Base-by-base conservation (phyloP, 2,888 invertebrate species). In the Sinelater perroti region DNA sequence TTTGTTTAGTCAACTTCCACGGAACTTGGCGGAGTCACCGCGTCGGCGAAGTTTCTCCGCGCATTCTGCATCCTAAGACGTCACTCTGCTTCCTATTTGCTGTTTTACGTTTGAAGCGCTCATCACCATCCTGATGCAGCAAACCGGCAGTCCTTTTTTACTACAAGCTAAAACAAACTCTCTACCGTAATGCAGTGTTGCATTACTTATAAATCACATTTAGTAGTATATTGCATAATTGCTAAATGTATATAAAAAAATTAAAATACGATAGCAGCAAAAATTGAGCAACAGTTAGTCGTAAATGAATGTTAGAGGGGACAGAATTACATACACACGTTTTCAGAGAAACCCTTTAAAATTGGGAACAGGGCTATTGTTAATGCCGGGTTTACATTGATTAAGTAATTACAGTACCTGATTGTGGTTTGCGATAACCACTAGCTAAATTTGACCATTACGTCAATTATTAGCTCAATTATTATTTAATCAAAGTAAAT, bases 1-100 rank as follows among this genome's bases (percentile, higher is more conserved):
- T 56, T 56, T 56, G 51, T 56, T 56, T 56, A 56, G 47, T 51
- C 26, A 51, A 51, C 50, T 51, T 51, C 30, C 38, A 13, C 24
- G n/a, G 28, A 56, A 45, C 38, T 51, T 17, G 6, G 35, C 28
- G 52, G 52, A 51, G 56, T 36, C 51, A 45, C 17, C 7, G 18
- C 26, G 56, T 51, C 51, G 51, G 51, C 40, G 40, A 51, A 56
- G 38, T 51, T 51, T 51, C n/a, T 18, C 26, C 16, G 47, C 49
- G 47, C 49, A 56, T 56, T 49, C 40, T 56, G 55, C 55, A 56
- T 56, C 49, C 33, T 21, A 38, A 46, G 46, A 51, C 38, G 45
- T 46, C 51, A 56, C 31, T 45, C 50, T 30, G 21, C 30, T 56
- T 56, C 51, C 51, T 51, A 35, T 51, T 51, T 56, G 40, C 30